phyloP scores from a whole-genome alignment of 2,113 vertebrate genomes.

The Scomber scombrus region DNA sequence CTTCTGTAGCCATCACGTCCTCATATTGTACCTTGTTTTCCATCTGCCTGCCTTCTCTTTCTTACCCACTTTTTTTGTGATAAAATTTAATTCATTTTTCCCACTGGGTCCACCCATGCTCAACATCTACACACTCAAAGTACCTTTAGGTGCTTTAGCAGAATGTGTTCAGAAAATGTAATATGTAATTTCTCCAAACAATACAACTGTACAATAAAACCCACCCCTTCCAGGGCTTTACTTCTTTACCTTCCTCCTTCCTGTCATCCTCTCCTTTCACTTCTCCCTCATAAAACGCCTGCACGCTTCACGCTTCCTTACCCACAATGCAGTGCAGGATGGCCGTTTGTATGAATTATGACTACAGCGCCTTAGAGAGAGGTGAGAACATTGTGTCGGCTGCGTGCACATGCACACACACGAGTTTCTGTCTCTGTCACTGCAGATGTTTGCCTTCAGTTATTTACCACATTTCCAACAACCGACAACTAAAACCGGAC shows the following conservation, averaged over 20 bases:
- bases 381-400: slow-evolving; percentile 69
- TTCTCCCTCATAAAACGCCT: slow-evolving; percentile 73
- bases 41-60: slow-evolving; percentile 46
- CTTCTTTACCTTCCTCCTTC: slow-evolving; percentile 54
- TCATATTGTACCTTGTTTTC: slow-evolving; percentile 55
- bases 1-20: slow-evolving; percentile 42
- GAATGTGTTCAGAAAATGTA: slow-evolving; percentile 25
- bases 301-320: slow-evolving; percentile 76
- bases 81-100: slow-evolving; percentile 59
- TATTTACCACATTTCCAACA: slow-evolving; percentile 40
- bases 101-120: slow-evolving; percentile 41
- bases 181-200: slow-evolving; percentile 41
- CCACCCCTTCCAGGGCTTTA: slow-evolving; percentile 33
- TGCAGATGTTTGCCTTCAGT: slow-evolving; percentile 49
- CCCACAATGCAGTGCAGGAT: slow-evolving; percentile 78
- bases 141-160: slow-evolving; percentile 38
- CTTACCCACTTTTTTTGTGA: slow-evolving; percentile 46
- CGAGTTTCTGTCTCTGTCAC: slow-evolving; percentile 30
- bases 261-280: slow-evolving; percentile 60
- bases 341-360: slow-evolving; percentile 80
- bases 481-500: neutral
- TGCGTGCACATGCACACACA: neutral
- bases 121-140: slow-evolving; percentile 9
- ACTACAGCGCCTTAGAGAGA: slow-evolving; percentile 59
- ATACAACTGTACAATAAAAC: neutral